Base-by-base conservation (phyloP, 2,888 invertebrate species). In the Apomyelois bistriatella region DNA sequence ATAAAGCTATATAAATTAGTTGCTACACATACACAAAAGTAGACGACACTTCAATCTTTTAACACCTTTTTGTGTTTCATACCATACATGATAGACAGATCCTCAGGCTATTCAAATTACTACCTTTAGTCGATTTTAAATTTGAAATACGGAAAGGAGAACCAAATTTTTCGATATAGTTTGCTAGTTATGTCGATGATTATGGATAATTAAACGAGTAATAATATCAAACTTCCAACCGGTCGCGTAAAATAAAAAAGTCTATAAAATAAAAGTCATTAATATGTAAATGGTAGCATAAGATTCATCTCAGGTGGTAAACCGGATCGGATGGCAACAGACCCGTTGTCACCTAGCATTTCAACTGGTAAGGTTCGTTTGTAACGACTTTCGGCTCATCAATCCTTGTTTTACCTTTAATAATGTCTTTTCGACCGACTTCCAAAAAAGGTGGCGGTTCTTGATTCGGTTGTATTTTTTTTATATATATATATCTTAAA, bases 241-340 rank as follows among this genome's bases (percentile, higher is more conserved):
- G 51, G 54, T 64, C 61, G 57, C 59, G 59, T 72, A 64, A 76
- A 74, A 76, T 74, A 76, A 79, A 79, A 49, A 77, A 78, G 71
- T 70, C 68, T 63, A 74, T 75, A 70, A 78, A 76, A 79, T 74
- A 68, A 72, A 65, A 73, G 68, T 78, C 74, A 82, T 83, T 82
- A 82, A 82, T 85, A 87, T 88, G 87, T 67, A 79, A 85, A 88
- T 79, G 58, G 61, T 65, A 77, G 65, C 69, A 71, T 64, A 62
- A 77, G 76, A 76, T 77, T 77, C 76, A 73, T 70, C 71, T 83
- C 87, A 88, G 87, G 87, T 88, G 89, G 80, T 72, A 81, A 87
- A 88, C 89, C 85, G 82, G 89, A 72, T 82, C 62, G 77, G 83
- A 67, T 85, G 73, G 81, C 67, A 86, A 86, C 89, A 86, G 85